These are phyloP conservation scores for Pluvialis apricaria DNA, from an alignment of 2,113 vertebrate species.

Conservation along the genomic window DNA sequence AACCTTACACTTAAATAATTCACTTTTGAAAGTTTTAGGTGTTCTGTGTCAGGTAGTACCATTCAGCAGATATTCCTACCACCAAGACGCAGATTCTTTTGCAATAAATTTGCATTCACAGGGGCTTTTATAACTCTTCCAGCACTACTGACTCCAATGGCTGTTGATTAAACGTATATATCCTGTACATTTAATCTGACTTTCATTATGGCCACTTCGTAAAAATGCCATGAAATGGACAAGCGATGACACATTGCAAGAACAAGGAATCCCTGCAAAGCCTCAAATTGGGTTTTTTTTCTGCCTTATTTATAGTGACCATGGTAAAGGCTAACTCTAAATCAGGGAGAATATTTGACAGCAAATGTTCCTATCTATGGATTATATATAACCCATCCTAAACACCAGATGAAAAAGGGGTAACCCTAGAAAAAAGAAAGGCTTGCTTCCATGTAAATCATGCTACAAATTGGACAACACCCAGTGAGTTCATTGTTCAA, in stretches of 20 bases:
- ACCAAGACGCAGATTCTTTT: slow-evolving; percentile 70
- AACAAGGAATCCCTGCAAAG: slow-evolving; percentile 90
- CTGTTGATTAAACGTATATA: slow-evolving; percentile 77
- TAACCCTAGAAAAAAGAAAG: slow-evolving; percentile 81
- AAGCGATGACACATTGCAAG: slow-evolving; percentile 86
- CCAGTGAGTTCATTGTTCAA: slow-evolving; percentile 89
- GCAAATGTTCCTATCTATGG: slow-evolving; percentile 86
- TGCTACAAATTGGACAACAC: slow-evolving; percentile 89
- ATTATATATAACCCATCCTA: slow-evolving; percentile 86
- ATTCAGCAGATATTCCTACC: slow-evolving; percentile 75
- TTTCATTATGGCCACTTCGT: slow-evolving; percentile 98
- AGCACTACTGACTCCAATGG: slow-evolving; percentile 69
- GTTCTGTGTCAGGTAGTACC: slow-evolving; percentile 89
- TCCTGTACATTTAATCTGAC: slow-evolving; percentile 91
- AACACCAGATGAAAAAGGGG: slow-evolving; percentile 83
- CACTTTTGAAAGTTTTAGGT: slow-evolving; percentile 77
- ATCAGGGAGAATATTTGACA: slow-evolving; percentile 92
- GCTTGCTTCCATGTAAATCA: slow-evolving; percentile 95
- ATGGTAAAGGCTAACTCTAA: slow-evolving; percentile 87
- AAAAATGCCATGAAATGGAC: slow-evolving; percentile 93
- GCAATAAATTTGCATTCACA: slow-evolving; percentile 80
- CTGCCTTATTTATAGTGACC: slow-evolving; percentile 88
- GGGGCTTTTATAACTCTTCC: slow-evolving; percentile 74
- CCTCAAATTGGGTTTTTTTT: slow-evolving; percentile 87
- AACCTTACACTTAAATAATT: slow-evolving; percentile 82